phyloP scores from a whole-genome alignment of 2,888 invertebrate species.

The Spicauda simplicius region DNA sequence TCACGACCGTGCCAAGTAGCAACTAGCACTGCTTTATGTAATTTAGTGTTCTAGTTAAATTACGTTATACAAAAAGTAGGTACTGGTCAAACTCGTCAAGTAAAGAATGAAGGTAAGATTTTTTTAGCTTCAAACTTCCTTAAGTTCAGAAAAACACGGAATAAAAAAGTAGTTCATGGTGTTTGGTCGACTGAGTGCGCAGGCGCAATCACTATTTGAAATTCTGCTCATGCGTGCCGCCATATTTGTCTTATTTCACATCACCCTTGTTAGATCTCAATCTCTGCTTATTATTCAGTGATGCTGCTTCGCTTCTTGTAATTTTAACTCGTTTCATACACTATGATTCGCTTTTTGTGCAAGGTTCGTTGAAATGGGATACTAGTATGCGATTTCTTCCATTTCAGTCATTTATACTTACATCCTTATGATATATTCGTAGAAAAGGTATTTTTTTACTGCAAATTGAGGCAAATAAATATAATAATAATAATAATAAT shows the following conservation, averaged over 20 bases:
- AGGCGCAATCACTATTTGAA: conserved; percentile 61
- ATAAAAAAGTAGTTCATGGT: conserved; percentile 59
- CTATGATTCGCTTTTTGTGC: conserved; percentile 37
- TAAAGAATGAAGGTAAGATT: conserved; percentile 22
- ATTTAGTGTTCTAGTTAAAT: not conserved
- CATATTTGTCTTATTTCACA: conserved; percentile 81
- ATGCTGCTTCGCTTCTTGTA: conserved; percentile 61
- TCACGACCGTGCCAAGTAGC: too few relatives aligned
- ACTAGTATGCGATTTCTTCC: conserved; percentile 25
- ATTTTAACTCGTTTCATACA: conserved; percentile 39
- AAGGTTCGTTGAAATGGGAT: conserved; percentile 35
- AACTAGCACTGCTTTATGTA: too few relatives aligned
- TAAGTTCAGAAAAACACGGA: conserved; percentile 43
- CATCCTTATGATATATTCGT: conserved; percentile 5
- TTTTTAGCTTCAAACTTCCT: conserved; percentile 14
- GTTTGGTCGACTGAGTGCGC: conserved; percentile 49
- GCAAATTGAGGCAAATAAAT: too few relatives aligned
- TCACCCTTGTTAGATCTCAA: conserved; percentile 78
- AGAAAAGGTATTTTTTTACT: not conserved
- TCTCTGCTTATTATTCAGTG: conserved; percentile 74
- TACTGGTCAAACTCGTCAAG: not conserved
- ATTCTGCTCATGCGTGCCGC: conserved; percentile 70
- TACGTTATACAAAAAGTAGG: not conserved
- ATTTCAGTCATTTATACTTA: conserved; percentile 11
- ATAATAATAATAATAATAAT: too few relatives aligned